phyloP scores from a whole-genome alignment of 2,888 invertebrate genomes.

The Iphiclides podalirius region DNA sequence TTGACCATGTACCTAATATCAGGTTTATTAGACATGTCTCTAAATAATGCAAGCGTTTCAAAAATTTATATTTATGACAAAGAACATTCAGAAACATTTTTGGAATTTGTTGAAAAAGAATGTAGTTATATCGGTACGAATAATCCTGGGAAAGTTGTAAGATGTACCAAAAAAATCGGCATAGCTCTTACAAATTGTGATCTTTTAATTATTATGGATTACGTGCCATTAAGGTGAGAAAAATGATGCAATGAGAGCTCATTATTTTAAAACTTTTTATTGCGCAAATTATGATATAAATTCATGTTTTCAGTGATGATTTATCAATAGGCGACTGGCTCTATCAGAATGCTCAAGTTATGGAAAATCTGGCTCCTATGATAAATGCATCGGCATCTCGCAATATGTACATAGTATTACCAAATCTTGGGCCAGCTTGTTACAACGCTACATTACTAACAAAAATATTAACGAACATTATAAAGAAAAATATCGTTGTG shows the following conservation, averaged over 20 bases:
- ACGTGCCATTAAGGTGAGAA: slow-evolving; percentile 59
- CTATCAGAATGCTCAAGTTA: slow-evolving; percentile 46
- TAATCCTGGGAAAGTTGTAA: slow-evolving; percentile 51
- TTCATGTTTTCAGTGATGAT: slow-evolving; percentile 43
- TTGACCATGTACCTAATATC: slow-evolving; percentile 57
- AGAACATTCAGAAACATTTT: slow-evolving; percentile 42
- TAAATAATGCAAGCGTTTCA: slow-evolving; percentile 41
- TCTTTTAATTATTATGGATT: slow-evolving; percentile 74
- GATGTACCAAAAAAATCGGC: slow-evolving; percentile 62
- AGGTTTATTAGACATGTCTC: slow-evolving; percentile 48
- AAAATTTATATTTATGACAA: slow-evolving; percentile 60
- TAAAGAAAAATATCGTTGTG: slow-evolving; percentile 74
- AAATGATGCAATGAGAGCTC: too few relatives aligned
- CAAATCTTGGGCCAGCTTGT: slow-evolving; percentile 78
- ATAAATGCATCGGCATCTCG: slow-evolving; percentile 73
- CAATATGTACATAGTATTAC: slow-evolving; percentile 71
- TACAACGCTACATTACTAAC: slow-evolving; percentile 77
- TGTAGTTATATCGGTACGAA: slow-evolving; percentile 50
- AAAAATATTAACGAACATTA: slow-evolving; percentile 52
- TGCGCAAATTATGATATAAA: neutral
- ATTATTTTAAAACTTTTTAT: too few relatives aligned
- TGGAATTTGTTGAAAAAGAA: slow-evolving; percentile 55
- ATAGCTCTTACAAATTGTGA: slow-evolving; percentile 69
- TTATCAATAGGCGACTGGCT: slow-evolving; percentile 62
- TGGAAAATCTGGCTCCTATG: slow-evolving; percentile 63